These are phyloP conservation scores for Drosophila sordidapex DNA, from an alignment of 2,888 invertebrate genomes.

Conservation along the genomic window DNA sequence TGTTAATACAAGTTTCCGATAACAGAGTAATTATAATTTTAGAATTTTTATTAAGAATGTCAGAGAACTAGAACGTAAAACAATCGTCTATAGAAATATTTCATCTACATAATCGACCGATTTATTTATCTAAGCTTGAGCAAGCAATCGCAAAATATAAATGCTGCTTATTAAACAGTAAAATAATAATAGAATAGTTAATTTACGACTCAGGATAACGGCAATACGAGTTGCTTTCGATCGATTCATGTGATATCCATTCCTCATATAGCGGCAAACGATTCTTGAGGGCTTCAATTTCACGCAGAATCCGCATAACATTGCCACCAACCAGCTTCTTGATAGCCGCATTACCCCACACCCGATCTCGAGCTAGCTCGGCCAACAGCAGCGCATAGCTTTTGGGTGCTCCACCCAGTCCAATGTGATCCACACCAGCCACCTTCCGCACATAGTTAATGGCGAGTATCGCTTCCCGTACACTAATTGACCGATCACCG, in stretches of 20 bases:
- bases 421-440: conserved; percentile 89
- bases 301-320: conserved; percentile 86
- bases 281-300: conserved; percentile 85
- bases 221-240: conserved; percentile 86
- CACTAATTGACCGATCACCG: conserved; percentile 83
- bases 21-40: not conserved
- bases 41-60: not conserved
- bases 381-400: conserved; percentile 87
- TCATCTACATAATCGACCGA: conserved; percentile 30
- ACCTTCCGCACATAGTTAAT: conserved; percentile 88
- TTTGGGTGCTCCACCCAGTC: conserved; percentile 86
- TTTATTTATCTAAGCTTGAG: conserved; percentile 40
- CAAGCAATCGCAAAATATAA: conserved; percentile 18
- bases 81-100: not conserved
- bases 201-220: conserved; percentile 85
- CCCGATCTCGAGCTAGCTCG: conserved; percentile 87
- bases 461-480: conserved; percentile 86
- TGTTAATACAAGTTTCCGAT: not conserved
- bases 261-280: conserved; percentile 86
- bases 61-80: not conserved
- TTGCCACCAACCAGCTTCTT: conserved; percentile 87
- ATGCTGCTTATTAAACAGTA: not conserved
- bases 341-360: conserved; percentile 87
- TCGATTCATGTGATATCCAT: conserved; percentile 86
- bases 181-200: not conserved